Evolutionary conservation across 2,113 vertebrate species (phyloP), one percentile per base, ranked within the genome.

Genomic region (Microcebus ravelobensis): DNA sequence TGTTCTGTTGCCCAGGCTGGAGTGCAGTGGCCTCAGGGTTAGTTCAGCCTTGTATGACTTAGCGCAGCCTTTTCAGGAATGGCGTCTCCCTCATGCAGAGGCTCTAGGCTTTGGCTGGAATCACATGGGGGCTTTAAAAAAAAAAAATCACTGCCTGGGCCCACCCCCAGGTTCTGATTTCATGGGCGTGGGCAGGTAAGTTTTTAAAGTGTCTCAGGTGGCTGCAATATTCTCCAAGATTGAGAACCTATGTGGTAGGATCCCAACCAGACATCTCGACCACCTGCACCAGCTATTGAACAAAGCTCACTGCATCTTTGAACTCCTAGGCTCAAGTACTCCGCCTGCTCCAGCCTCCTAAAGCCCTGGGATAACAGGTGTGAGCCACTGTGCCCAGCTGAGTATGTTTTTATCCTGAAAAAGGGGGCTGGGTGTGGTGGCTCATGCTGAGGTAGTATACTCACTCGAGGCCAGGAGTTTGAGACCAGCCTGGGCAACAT

Each of bases 71-170:
- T 8, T 68, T 31, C n/a, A 55, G 11, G 31, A 80, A 13, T 0
- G 21, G 48, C 20, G 9, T 4, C 42, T 73, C 55, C 85, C 36
- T 80, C 31, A 3, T 1, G 2, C 0, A 52, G 2, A 34, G 39
- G 21, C 8, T 84, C 39, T 20, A 12, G 50, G 57, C 61, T 8
- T 6, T 14, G 14, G 12, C 80, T 68, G 61, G 20, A 48, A 36
- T 55, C 68, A 71, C 57, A 18, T 45, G 17, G 6, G 52, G 34
- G n/a, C 65, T 48, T 97, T 67, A 71, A 81, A 79, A 92, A 74
- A 55, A 74, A 57, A 15, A 10, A 59, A 50, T 31, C 6, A 4
- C 20, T 21, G 34, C 68, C 76, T 42, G 57, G 50, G 76, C 68
- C 55, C 57, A 50, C n/a, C 29, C 23, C 70, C 52, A 79, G n/a